Evolutionary conservation across 2,113 vertebrate species (phyloP).

Genomic region (Actenoides lindsayi): DNA sequence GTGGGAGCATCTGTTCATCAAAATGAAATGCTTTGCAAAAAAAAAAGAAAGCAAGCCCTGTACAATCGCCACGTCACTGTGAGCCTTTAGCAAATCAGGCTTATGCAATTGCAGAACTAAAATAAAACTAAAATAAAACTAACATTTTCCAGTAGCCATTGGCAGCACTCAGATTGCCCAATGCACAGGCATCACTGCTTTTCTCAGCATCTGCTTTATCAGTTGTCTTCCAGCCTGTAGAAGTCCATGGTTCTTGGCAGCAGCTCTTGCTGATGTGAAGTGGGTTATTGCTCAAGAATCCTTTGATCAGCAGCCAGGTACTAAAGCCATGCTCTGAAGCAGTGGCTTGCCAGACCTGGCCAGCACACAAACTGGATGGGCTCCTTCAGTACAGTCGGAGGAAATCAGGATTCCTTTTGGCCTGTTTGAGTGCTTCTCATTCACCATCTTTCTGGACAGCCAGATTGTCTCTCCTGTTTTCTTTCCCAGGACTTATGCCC

Average conservation of each 20-base stretch:
- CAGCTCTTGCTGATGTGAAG: constrained; percentile 51
- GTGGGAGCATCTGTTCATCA: not conserved
- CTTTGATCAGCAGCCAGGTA: constrained; percentile 64
- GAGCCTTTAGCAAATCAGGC: not conserved
- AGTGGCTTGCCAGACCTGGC: not conserved
- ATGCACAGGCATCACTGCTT: not conserved
- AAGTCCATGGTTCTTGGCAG: constrained; percentile 44
- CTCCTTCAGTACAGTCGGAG: not conserved
- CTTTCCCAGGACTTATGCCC: not conserved
- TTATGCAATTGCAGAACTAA: not conserved
- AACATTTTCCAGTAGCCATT: constrained; percentile 45
- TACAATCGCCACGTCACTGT: not conserved
- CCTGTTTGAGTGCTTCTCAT: not conserved
- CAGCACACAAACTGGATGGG: not conserved
- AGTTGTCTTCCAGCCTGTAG: constrained; percentile 23
- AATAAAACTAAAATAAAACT: constrained; percentile 29
- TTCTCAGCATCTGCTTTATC: constrained; percentile 48
- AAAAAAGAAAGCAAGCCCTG: not conserved
- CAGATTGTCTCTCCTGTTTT: accelerated
- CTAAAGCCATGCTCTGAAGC: not conserved
- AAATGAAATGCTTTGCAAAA: not conserved
- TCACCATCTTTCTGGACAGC: not conserved
- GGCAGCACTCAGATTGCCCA: constrained; percentile 4
- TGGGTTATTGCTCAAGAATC: constrained; percentile 45
- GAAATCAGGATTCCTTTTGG: not conserved